phyloP scores from a whole-genome alignment of 1,140 invertebrate species.

The Pseudobourletiella spinata region DNA sequence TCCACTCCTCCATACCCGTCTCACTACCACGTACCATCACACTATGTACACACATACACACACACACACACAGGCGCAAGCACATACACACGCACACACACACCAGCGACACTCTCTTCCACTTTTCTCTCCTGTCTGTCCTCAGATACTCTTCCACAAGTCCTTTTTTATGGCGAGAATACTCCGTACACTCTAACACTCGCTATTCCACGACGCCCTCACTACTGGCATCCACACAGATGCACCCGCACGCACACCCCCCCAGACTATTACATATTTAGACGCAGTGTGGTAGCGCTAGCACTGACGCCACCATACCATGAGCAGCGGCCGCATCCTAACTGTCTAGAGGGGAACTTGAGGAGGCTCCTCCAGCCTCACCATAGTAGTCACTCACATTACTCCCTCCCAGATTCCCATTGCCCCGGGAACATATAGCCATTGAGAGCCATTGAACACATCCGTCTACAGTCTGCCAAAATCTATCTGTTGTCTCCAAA shows the following conservation, averaged over 20 bases:
- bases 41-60: too few species aligned
- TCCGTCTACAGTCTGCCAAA: constrained; percentile 24
- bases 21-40: too few species aligned
- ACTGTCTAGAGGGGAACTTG: neutral
- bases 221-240: neutral
- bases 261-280: neutral
- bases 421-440: constrained; percentile 2
- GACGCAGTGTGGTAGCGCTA: neutral
- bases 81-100: too few species aligned
- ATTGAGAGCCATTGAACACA: constrained; percentile 21
- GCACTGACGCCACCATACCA: neutral
- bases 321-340: neutral
- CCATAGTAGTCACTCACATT: neutral
- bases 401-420: constrained; percentile 2
- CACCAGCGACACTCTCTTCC: neutral
- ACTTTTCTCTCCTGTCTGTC: neutral
- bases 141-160: neutral
- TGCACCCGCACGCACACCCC: neutral
- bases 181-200: neutral
- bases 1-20: too few species aligned
- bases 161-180: neutral
- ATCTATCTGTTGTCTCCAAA: constrained; percentile 7
- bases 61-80: too few species aligned
- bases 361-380: neutral
- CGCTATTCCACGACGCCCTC: too few species aligned